phyloP scores from a whole-genome alignment of 2,113 vertebrate genomes.

The Xiphophorus hellerii region DNA sequence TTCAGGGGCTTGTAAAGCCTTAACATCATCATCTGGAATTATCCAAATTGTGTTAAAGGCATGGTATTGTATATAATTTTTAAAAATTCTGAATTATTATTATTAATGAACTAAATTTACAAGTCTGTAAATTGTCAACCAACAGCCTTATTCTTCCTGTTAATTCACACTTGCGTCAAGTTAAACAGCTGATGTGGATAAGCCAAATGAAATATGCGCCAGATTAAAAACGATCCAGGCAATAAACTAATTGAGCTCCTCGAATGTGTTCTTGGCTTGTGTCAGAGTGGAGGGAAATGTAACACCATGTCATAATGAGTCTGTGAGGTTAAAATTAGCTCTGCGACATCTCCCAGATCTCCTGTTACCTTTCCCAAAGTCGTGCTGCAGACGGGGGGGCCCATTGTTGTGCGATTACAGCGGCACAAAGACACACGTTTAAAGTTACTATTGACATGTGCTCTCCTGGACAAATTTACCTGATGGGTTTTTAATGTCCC shows the following conservation, averaged over 20 bases:
- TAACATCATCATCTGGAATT: too few species aligned
- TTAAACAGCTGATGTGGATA: conserved; percentile 28
- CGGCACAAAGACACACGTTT: conserved; percentile 65
- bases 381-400: conserved; percentile 44
- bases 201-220: conserved; percentile 23
- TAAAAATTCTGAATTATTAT: too few species aligned
- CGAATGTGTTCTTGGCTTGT: conserved; percentile 6
- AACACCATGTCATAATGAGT: conserved; percentile 63
- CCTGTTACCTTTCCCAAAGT: conserved; percentile 66
- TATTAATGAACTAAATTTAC: conserved; percentile 28
- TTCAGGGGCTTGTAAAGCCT: too few species aligned
- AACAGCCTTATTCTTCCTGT: conserved; percentile 30
- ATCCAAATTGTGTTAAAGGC: too few species aligned
- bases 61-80: too few species aligned
- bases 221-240: conserved; percentile 54
- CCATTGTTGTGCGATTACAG: conserved; percentile 66
- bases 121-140: conserved; percentile 53
- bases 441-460: conserved; percentile 64
- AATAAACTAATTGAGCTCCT: conserved; percentile 56
- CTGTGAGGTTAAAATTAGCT: conserved; percentile 67
- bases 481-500: conserved; percentile 73
- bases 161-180: conserved; percentile 49
- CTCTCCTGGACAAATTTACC: conserved; percentile 64
- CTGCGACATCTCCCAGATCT: conserved; percentile 49
- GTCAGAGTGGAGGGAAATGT: conserved; percentile 61